phyloP scores from a whole-genome alignment of 2,888 invertebrate species.

The Meghimatium bilineatum region DNA sequence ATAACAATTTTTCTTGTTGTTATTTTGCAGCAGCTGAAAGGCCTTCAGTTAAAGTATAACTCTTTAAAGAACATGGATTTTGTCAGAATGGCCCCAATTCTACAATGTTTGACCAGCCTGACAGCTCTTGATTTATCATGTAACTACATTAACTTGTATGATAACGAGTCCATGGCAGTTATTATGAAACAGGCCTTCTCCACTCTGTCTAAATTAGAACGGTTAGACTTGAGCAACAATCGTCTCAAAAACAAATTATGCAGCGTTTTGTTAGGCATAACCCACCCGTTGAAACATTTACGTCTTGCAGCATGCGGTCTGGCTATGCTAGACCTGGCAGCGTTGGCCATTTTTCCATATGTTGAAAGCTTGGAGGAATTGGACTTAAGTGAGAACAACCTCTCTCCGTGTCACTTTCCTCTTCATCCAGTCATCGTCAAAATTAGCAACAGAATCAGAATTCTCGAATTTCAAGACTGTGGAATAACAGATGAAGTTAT shows the following conservation, averaged over 20 bases:
- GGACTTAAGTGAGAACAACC: conserved; percentile 71
- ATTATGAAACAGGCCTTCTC: conserved; percentile 58
- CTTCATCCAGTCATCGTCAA: conserved; percentile 10
- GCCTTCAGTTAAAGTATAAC: conserved; percentile 72
- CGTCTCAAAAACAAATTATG: conserved; percentile 65
- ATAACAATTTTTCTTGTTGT: conserved; percentile 22
- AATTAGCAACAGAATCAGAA: conserved; percentile 52
- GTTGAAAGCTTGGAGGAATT: conserved; percentile 60
- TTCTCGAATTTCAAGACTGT: conserved; percentile 71
- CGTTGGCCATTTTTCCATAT: conserved; percentile 26
- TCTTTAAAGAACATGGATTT: conserved; percentile 67
- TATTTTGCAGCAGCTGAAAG: conserved; percentile 66
- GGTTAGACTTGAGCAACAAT: conserved; percentile 74
- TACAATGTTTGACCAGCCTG: conserved; percentile 64
- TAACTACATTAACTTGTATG: conserved; percentile 67
- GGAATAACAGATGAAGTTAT: conserved; percentile 58
- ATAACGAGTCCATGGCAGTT: conserved; percentile 59
- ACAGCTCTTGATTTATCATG: conserved; percentile 73
- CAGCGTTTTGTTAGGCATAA: conserved; percentile 59
- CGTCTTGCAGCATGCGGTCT: conserved; percentile 70
- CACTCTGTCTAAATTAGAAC: conserved; percentile 58
- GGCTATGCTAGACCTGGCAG: conserved; percentile 61
- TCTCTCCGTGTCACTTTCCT: conserved; percentile 47
- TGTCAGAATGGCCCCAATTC: conserved; percentile 61
- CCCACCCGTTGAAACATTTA: conserved; percentile 65